Evolutionary conservation across 2,113 vertebrate genomes (phyloP).

Genomic region (Fregetta grallaria): DNA sequence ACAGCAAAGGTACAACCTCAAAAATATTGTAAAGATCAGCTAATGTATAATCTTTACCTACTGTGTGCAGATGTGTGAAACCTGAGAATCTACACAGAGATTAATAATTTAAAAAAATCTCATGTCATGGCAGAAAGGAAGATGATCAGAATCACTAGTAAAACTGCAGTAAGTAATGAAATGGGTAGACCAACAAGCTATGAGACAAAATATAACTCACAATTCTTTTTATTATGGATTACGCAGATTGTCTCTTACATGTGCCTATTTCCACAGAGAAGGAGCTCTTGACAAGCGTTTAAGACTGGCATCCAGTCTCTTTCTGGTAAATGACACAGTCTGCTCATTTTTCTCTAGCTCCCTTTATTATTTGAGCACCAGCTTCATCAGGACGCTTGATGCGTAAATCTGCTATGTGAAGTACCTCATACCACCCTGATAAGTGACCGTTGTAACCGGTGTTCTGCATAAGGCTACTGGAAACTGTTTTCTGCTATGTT

Average conservation of each 20-base stretch:
- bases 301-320: background rate
- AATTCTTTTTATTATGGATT: background rate
- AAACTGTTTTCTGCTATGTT: background rate
- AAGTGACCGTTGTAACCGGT: background rate
- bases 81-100: background rate
- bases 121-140: background rate
- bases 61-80: background rate
- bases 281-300: background rate
- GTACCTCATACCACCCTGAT: background rate
- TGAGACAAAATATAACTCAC: background rate
- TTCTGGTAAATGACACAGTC: background rate
- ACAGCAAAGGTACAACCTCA: background rate
- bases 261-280: background rate
- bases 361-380: background rate
- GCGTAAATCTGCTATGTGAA: background rate
- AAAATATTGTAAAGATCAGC: background rate
- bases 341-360: background rate
- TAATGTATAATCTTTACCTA: background rate
- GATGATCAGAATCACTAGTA: background rate
- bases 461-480: background rate
- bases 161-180: background rate
- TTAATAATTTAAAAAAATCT: background rate
- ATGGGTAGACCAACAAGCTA: background rate
- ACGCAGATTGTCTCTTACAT: background rate
- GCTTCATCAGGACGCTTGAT: background rate